Base-by-base conservation (phyloP, 2,888 invertebrate species). In the Xanthostigma xanthostigma region DNA sequence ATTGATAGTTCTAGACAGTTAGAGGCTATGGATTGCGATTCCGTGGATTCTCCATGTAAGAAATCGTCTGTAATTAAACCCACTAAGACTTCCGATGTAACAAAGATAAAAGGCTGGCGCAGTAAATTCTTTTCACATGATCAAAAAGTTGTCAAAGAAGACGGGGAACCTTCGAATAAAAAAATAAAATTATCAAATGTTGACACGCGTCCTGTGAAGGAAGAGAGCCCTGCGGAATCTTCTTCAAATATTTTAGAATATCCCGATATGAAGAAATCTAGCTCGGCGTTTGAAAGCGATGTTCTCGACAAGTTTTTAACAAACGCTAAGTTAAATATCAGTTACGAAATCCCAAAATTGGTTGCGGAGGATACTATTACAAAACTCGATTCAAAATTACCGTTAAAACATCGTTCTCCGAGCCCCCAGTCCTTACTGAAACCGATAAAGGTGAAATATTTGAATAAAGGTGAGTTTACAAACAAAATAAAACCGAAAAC, bases 271-370 rank as follows among this genome's bases (percentile, higher is more conserved):
- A 48, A 49, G 41, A 46, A 49, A 42, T 50, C 52, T 5, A 60
- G 60, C 46, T 64, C 69, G 0, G 71, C 67, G 0, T 74, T 74
- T 55, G 59, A 69, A 5, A 73, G 73, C 52, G 67, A 71, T 44
- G 59, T 63, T 1, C 58, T 74, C n/a, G 72, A 75, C 47, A 68
- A 70, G 8, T 74, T 70, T 54, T 62, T 75, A 59, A 67, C 63
- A 3, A 67, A 71, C 54, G 59, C 69, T n/a, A 60, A 68, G 41
- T 62, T 69, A 48, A 64, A 69, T 51, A 63, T 67, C n/a, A 67
- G 66, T 52, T 67, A 66, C 51, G 57, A 62, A 47, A 60, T 68
- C 40, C 67, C 67, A 10, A 64, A 63, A 53, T 54, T 60, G 39
- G 58, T 58, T 9, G 63, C 65, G 2, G 65, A 64, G 53, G 60